A percentile compares a stretch with the other conserved stretches of the same genome.
phyloP scores from a whole-genome alignment of 2,113 vertebrate species.

The Perca flavescens region DNA sequence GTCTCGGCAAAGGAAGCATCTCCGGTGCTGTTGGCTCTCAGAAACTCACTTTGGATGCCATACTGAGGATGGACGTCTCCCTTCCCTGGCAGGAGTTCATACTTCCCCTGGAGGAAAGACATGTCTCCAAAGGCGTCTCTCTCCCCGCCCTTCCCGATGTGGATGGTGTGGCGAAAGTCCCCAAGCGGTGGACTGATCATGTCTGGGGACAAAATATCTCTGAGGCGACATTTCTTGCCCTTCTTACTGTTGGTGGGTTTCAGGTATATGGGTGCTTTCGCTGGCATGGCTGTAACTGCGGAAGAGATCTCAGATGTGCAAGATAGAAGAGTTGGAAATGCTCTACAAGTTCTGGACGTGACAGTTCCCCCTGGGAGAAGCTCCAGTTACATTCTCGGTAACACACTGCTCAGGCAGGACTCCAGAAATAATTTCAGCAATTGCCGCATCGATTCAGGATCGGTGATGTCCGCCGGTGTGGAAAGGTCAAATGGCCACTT shows the following conservation, averaged over 20 bases:
- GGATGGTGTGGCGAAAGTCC: constrained; percentile 98
- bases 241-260: constrained; percentile 95
- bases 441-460: constrained; percentile 61
- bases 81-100: constrained; percentile 94
- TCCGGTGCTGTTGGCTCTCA: constrained; percentile 94
- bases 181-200: constrained; percentile 98
- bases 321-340: constrained; percentile 39
- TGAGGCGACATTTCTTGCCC: constrained; percentile 96
- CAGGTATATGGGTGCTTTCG: constrained; percentile 97
- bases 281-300: constrained; percentile 89
- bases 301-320: constrained; percentile 46
- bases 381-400: constrained; percentile 83
- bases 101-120: constrained; percentile 97
- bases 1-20: constrained; percentile 92
- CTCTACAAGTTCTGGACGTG: constrained; percentile 53
- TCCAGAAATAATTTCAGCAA: constrained; percentile 57
- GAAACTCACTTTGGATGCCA: constrained; percentile 88
- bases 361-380: constrained; percentile 37
- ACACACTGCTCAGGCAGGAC: constrained; percentile 26
- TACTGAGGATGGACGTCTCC: constrained; percentile 84
- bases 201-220: constrained; percentile 96
- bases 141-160: constrained; percentile 95
- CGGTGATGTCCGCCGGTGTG: constrained; percentile 21
- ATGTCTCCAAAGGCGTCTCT: constrained; percentile 97
- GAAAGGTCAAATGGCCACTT: constrained; percentile 38